Conservation (phyloP, 2,113 vertebrate species). For the Apteryx mantelli region DNA sequence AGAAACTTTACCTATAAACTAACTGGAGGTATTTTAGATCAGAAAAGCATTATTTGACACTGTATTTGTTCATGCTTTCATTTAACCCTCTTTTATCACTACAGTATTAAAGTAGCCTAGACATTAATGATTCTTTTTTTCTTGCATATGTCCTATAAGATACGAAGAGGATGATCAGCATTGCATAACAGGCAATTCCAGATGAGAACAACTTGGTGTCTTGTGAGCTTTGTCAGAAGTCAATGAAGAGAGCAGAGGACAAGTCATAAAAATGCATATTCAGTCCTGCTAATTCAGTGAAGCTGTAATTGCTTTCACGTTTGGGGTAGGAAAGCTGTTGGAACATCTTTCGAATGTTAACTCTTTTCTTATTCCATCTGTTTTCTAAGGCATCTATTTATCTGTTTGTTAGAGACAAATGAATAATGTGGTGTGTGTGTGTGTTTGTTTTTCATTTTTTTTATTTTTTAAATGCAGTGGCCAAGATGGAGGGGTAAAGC, state of each 20-base stretch:
- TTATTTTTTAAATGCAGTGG: neutral
- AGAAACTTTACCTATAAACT: neutral
- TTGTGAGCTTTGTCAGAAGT: neutral
- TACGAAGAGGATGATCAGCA: neutral
- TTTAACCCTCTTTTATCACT: neutral
- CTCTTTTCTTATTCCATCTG: neutral
- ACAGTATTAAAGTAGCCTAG: neutral
- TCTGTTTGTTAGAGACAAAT: neutral
- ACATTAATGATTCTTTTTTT: neutral
- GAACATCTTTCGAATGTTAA: neutral
- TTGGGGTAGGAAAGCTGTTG: neutral
- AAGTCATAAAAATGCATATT: slow-evolving; percentile 4
- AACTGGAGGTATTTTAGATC: neutral
- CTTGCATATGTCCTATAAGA: neutral
- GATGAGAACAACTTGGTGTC: neutral
- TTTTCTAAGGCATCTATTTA: neutral
- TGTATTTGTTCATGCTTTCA: neutral
- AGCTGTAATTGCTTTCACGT: neutral
- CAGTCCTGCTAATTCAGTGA: neutral
- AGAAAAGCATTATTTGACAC: neutral
- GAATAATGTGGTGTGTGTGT: too few relatives aligned
- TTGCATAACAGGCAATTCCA: neutral
- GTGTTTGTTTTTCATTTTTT: too few relatives aligned
- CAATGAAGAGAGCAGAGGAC: neutral
- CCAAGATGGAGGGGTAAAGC: neutral